A percentile compares a stretch with the other conserved stretches of the same genome.
Evolutionary conservation across 2,888 invertebrate species (phyloP).

Genomic region (Ormyrus labotus): DNA sequence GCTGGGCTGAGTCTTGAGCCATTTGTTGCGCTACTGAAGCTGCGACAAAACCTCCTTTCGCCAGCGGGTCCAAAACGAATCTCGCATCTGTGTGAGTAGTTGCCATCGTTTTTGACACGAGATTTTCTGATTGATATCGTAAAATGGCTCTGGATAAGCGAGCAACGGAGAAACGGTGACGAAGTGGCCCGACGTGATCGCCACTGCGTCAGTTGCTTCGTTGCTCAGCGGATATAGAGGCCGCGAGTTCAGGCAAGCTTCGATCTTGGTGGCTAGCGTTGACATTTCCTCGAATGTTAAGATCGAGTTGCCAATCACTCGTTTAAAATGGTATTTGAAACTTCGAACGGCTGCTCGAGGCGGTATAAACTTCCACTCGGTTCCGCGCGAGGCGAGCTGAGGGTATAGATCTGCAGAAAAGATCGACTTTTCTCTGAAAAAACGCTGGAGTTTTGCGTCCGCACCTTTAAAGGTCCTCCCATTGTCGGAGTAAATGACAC

Average conservation of each 20-base stretch:
- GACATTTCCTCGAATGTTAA: constrained; percentile 8
- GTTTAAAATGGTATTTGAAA: neutral
- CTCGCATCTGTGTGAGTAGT: neutral
- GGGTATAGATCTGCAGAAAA: neutral
- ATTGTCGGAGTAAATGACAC: neutral
- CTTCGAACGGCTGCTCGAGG: neutral
- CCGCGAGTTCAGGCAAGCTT: neutral
- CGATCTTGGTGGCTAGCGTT: neutral
- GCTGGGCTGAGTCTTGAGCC: neutral
- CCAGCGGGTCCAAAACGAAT: neutral
- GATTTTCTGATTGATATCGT: neutral
- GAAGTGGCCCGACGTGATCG: constrained; percentile 26
- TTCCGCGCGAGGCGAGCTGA: neutral
- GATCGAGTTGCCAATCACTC: neutral
- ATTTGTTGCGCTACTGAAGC: neutral
- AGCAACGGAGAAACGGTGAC: neutral
- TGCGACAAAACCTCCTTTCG: neutral
- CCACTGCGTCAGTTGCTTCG: constrained; percentile 4
- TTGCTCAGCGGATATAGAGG: neutral
- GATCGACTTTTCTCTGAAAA: neutral
- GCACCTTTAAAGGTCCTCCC: neutral
- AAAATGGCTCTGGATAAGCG: neutral
- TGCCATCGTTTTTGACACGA: neutral
- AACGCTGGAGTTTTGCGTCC: neutral
- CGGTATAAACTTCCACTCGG: neutral